Evolutionary conservation across 2,797 vertebrate genomes (phyloP), one percentile per base, ranked within the genome.

Genomic region (Sebastes wilsoni): DNA sequence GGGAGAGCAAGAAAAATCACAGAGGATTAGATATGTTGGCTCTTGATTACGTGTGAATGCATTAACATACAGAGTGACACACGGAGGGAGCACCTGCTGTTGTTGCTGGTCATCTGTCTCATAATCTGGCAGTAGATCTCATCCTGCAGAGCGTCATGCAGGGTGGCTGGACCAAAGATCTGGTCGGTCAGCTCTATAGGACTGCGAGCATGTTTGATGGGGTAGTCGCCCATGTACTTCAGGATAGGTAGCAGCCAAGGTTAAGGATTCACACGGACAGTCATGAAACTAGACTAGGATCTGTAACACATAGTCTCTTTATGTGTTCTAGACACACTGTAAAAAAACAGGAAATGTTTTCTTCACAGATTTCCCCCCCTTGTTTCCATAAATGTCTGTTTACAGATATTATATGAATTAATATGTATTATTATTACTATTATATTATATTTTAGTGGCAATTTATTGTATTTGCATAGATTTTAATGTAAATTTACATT

Each of bases 121-220:
- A 99, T 96, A 71, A 99, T 98, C 95, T 99, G 98, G 84, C 99
- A 99, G 94, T 99, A 99, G 84, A 99, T 94, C 86, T 99, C 98
- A 9, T 99, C 97, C 88, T 93, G 92, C 30, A 99, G 93, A 3
- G 81, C 84, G 0, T 92, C 70, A 4, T 98, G 91, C 76, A 96
- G 93, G 10, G 97, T 94, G 18, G 97, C 95, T 11, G 93, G 90
- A 2, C 95, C 95, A 83, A 99, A 99, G 92, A 99, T 98, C 95
- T 97, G 97, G 90, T 99, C 96, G 0, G 97, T 98, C 84, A 99
- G 94, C 80, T 98, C 97, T 4, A 95, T 22, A 0, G 96, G 93
- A 71, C 94, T 94, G 75, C 95, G 95, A 13, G 87, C 42, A 16
- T 97, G 96, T 77, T 97, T 97, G 28, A 97, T 95, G 5, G 98